phyloP scores from a whole-genome alignment of 2,797 vertebrate genomes.

The Hemibagrus guttatus region DNA sequence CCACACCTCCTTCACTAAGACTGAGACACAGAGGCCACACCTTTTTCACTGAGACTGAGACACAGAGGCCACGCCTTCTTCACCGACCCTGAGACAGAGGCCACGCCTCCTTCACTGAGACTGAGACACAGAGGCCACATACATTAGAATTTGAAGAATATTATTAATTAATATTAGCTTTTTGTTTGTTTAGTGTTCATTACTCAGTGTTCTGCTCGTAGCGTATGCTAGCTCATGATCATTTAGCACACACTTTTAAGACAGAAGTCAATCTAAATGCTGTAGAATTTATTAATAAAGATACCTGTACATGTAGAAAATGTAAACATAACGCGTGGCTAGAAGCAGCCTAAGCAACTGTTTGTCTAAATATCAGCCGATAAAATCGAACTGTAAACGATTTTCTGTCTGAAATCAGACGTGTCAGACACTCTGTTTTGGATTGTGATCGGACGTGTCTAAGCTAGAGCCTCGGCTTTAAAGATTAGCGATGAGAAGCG shows the following conservation, averaged over 20 bases:
- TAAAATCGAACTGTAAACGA: neutral
- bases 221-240: neutral
- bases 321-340: neutral
- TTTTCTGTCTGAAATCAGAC: neutral
- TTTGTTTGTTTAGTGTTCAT: too few species aligned
- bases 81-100: too few species aligned
- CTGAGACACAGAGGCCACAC: too few species aligned
- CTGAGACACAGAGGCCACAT: too few species aligned
- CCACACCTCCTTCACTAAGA: too few species aligned
- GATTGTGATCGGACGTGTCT: conserved; percentile 1
- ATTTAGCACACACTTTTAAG: neutral
- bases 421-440: neutral
- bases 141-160: too few species aligned
- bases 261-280: neutral
- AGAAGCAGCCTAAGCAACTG: neutral
- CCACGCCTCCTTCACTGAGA: too few species aligned
- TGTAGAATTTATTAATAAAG: neutral
- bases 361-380: neutral
- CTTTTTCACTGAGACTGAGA: too few species aligned
- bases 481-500: conserved; percentile 16
- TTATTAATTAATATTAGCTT: too few species aligned
- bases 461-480: conserved; percentile 9
- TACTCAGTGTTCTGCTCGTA: neutral
- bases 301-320: neutral
- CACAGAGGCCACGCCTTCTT: too few species aligned